A percentile compares a stretch with the other conserved stretches of the same genome.
phyloP scores from a whole-genome alignment of 2,888 invertebrate species.

The Pterostichus niger region DNA sequence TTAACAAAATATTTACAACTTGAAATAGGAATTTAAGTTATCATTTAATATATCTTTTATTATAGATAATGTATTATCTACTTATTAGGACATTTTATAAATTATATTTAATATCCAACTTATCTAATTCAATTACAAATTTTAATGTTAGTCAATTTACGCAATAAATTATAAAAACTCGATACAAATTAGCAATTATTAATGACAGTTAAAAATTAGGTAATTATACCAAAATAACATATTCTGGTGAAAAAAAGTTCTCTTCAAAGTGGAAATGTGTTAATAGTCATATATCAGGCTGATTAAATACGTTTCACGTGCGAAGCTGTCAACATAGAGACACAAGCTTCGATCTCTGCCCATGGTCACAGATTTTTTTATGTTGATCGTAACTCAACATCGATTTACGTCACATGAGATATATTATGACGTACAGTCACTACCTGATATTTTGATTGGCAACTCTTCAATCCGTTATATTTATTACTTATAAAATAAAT shows the following conservation, averaged over 20 bases:
- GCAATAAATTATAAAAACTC: neutral
- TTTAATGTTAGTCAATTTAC: neutral
- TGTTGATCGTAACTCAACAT: slow-evolving; percentile 16
- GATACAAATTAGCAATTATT: neutral
- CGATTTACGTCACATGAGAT: slow-evolving; percentile 18
- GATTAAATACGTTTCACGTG: neutral
- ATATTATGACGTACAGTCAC: slow-evolving; percentile 37
- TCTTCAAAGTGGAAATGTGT: neutral
- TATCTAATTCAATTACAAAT: too few species aligned
- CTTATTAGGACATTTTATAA: too few species aligned
- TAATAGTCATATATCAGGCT: slow-evolving; percentile 7
- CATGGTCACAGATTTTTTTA: slow-evolving; percentile 34
- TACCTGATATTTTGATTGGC: slow-evolving; percentile 57
- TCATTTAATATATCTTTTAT: too few species aligned
- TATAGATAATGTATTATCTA: too few species aligned
- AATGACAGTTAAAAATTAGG: neutral
- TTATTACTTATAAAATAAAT: slow-evolving; percentile 48
- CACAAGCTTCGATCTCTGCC: neutral
- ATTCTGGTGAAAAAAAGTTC: neutral
- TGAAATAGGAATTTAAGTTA: too few species aligned
- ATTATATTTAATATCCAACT: too few species aligned
- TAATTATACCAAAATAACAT: neutral
- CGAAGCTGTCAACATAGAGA: slow-evolving; percentile 12
- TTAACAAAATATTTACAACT: too few species aligned
- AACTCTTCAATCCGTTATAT: slow-evolving; percentile 53